Evolutionary conservation across 2,888 invertebrate genomes (phyloP), one percentile per base, ranked within the genome.

Genomic region (Apodemia duryi): DNA sequence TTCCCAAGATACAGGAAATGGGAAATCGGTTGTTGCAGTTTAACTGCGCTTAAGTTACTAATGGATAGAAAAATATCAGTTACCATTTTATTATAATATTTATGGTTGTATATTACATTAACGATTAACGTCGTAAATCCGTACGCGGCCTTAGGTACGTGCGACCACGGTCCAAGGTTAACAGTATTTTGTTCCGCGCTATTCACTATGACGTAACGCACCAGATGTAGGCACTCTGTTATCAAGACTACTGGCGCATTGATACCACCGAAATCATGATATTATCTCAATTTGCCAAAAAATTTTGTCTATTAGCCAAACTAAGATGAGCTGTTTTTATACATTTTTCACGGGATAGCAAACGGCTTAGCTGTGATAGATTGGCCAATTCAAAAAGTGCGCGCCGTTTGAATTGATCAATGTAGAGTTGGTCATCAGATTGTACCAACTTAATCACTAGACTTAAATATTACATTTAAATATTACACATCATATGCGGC

Each of bases 101-200:
- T 46, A 7, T 13, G 4, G 3, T 46, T 6, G 6, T n/a, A n/a
- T 4, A 51, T 51, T n/a, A 35, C 2, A 2, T 35, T 51, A n/a
- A 52, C 2, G 29, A 57, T 32, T 57, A 13, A 7, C 11, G 57
- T 46, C 63, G 41, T 38, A 57, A 32, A 46, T 57, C 35, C 57
- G 51, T 57, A 64, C 62, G 67, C 62, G 66, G 67, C 68, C 69
- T 71, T 67, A 69, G 32, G 21, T 61, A 73, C 83, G 83, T 83
- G 79, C 83, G 83, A 78, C 78, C 75, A 77, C 75, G 73, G 76
- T 81, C 81, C 91, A 91, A 90, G 91, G 90, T 85, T 84, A 85
- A 77, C 74, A 75, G 81, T 85, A 87, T 87, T 88, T 86, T 83
- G 88, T 88, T 88, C 87, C 86, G 85, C 84, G 82, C 84, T 78